Conservation (phyloP, 2,113 vertebrate species). For the Sebastes schlegelii region DNA sequence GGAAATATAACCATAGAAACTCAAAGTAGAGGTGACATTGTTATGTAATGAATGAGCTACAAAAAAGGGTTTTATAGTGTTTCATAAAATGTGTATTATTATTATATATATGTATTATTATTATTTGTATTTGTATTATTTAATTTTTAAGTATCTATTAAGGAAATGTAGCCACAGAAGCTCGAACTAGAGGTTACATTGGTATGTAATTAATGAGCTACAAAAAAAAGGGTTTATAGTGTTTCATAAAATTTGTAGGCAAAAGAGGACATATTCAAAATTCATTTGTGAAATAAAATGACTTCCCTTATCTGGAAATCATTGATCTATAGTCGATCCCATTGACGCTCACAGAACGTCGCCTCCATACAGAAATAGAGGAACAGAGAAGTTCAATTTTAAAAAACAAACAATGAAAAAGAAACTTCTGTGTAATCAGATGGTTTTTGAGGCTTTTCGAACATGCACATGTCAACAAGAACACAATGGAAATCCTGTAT, state of each 20-base stretch:
- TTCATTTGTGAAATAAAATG: not conserved
- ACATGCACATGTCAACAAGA: not conserved
- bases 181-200: no score
- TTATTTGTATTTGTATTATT: no score
- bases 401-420: not conserved
- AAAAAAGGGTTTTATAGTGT: not conserved
- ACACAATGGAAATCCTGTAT: not conserved
- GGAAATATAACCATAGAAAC: not conserved
- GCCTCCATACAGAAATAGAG: not conserved
- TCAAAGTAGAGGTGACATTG: not conserved
- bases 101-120: no score
- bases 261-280: not conserved
- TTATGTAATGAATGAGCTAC: not conserved
- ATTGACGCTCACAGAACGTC: not conserved
- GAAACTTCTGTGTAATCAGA: no score
- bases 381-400: not conserved
- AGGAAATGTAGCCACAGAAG: not conserved
- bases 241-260: no score
- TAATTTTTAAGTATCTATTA: not conserved
- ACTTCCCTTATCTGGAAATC: conserved; percentile 6
- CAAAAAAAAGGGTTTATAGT: not conserved
- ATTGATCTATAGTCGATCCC: not conserved
- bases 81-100: no score
- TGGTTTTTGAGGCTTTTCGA: not conserved
- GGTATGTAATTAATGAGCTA: not conserved